Percentiles rank a stretch among this genome's conserved stretches.
phyloP scores from a whole-genome alignment of 2,888 invertebrate genomes.

The Boloria euphrosyne region DNA sequence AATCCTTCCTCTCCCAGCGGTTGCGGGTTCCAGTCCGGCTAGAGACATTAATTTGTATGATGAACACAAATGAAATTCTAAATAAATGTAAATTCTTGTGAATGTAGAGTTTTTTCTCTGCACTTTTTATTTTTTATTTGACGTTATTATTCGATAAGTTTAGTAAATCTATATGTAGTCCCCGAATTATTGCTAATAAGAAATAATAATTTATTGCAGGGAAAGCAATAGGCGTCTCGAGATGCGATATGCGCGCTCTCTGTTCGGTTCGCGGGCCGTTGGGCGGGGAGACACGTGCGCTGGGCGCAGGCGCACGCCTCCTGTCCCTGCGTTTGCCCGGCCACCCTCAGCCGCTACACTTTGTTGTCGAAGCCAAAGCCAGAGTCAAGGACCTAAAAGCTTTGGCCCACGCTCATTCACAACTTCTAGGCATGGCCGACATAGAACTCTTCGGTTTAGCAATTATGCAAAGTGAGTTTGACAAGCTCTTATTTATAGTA shows the following conservation, averaged over 20 bases:
- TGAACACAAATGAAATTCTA: no score
- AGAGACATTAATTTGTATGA: no score
- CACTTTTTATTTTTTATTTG: no score
- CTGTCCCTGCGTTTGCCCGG: slow-evolving; percentile 85
- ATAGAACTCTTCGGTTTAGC: slow-evolving; percentile 93
- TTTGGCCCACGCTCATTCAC: slow-evolving; percentile 90
- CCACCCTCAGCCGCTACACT: slow-evolving; percentile 74
- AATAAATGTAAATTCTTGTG: no score
- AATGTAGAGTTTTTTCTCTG: no score
- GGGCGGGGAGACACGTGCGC: slow-evolving; percentile 88
- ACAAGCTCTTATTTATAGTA: not conserved
- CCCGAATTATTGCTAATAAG: not conserved
- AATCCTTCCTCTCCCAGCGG: no score
- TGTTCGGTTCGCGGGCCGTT: slow-evolving; percentile 92
- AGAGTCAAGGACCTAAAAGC: slow-evolving; percentile 91
- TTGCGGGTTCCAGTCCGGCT: no score
- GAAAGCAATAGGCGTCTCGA: slow-evolving; percentile 77
- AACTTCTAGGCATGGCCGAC: slow-evolving; percentile 91
- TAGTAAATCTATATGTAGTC: no score
- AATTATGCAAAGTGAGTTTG: slow-evolving; percentile 88
- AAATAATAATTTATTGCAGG: slow-evolving; percentile 56
- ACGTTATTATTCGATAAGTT: no score
- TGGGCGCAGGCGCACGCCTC: slow-evolving; percentile 84
- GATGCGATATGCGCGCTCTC: slow-evolving; percentile 88
- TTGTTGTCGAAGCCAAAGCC: slow-evolving; percentile 89